These are phyloP conservation scores for Otolemur garnettii DNA, from an alignment of 2,113 vertebrate genomes.

Conservation along the genomic window DNA sequence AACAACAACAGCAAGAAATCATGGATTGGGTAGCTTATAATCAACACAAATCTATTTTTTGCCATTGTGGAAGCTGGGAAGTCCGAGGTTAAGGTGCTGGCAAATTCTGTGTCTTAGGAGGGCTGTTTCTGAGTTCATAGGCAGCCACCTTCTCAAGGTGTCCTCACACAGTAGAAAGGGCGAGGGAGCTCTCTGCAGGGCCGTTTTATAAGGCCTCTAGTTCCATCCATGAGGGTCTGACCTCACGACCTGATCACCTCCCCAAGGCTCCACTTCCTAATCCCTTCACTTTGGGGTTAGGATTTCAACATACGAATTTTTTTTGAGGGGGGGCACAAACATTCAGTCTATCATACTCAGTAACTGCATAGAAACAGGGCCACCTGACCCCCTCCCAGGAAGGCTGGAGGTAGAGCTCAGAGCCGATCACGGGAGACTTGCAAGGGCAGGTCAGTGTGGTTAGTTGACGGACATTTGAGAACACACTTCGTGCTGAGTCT, in stretches of 20 bases:
- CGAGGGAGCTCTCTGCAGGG: background rate
- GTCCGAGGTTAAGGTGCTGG: background rate
- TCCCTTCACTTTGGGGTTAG: background rate
- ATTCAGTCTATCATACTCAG: background rate
- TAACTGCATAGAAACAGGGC: background rate
- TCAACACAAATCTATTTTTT: background rate
- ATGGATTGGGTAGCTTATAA: background rate
- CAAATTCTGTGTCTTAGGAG: background rate
- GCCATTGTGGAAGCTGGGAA: background rate
- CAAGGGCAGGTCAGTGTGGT: conserved; percentile 81
- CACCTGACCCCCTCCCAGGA: background rate
- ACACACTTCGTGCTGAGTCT: conserved; percentile 81
- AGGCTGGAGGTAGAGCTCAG: conserved; percentile 36
- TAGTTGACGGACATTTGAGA: conserved; percentile 78
- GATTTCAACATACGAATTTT: background rate
- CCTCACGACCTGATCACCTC: background rate
- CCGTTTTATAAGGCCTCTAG: background rate
- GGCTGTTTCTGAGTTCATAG: background rate
- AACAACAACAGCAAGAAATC: too few relatives aligned
- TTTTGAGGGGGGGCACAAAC: background rate
- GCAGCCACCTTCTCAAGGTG: background rate
- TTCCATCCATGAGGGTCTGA: background rate
- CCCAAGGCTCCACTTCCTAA: background rate
- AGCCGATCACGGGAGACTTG: conserved; percentile 49
- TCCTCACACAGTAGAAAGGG: background rate